phyloP scores from a whole-genome alignment of 2,797 vertebrate genomes.

The Galago senegalensis region DNA sequence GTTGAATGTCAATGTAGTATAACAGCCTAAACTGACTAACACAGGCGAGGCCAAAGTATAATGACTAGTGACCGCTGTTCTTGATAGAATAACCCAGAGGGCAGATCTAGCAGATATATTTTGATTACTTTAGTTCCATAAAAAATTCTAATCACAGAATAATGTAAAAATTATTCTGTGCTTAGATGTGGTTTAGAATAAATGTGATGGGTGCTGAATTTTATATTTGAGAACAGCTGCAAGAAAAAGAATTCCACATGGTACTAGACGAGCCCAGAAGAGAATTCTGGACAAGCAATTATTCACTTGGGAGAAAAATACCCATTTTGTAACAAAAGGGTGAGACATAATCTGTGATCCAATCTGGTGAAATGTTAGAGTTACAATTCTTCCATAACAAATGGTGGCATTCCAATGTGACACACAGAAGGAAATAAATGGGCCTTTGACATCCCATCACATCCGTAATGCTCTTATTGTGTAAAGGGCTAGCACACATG shows the following conservation, averaged over 20 bases:
- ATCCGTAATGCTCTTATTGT: constrained; percentile 53
- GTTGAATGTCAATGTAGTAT: not conserved
- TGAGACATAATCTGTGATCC: constrained; percentile 67
- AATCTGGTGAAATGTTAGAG: constrained; percentile 67
- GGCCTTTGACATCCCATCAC: not conserved
- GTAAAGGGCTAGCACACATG: constrained; percentile 39
- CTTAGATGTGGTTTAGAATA: constrained; percentile 54
- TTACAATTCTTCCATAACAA: constrained; percentile 69
- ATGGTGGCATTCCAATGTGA: constrained; percentile 58
- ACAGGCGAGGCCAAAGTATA: not conserved
- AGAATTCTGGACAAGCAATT: constrained; percentile 55
- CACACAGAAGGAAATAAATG: constrained; percentile 72
- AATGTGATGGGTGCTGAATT: constrained; percentile 43
- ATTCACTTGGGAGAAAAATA: constrained; percentile 54
- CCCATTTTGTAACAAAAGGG: not conserved
- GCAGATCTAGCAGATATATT: not conserved
- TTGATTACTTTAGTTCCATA: constrained; percentile 40
- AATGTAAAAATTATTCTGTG: constrained; percentile 49
- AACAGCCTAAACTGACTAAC: not conserved
- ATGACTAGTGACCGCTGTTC: not conserved
- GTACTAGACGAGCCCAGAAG: constrained; percentile 56
- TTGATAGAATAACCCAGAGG: not conserved
- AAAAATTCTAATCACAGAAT: constrained; percentile 19
- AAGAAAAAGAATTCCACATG: constrained; percentile 60
- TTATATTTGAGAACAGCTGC: constrained; percentile 60